phyloP scores from a whole-genome alignment of 2,888 invertebrate species.

The Baronia brevicornis region DNA sequence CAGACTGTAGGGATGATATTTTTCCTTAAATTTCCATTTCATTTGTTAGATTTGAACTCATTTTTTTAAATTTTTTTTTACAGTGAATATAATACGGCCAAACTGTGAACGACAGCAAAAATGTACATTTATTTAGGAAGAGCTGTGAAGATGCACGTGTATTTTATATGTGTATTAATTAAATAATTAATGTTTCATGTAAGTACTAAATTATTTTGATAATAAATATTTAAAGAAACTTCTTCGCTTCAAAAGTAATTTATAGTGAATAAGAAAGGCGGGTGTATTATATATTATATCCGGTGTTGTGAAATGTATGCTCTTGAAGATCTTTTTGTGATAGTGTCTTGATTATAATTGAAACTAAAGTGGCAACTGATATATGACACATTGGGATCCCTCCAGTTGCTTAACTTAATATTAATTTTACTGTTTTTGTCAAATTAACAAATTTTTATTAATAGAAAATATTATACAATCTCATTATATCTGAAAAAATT shows the following conservation, averaged over 20 bases:
- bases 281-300: conserved; percentile 52
- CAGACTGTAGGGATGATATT: too few species aligned
- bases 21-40: too few species aligned
- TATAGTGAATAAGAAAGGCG: conserved; percentile 46
- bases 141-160: conserved; percentile 63
- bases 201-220: conserved; percentile 74
- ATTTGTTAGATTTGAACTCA: too few species aligned
- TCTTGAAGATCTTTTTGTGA: conserved; percentile 46
- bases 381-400: too few species aligned
- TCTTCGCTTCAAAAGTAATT: conserved; percentile 57
- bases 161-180: conserved; percentile 52
- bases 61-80: conserved; percentile 4
- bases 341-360: conserved; percentile 6
- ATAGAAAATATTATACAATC: too few species aligned
- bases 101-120: conserved; percentile 1
- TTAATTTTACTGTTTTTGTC: too few species aligned
- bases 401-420: too few species aligned
- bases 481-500: too few species aligned
- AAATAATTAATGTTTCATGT: conserved; percentile 48
- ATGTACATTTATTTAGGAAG: conserved; percentile 27
- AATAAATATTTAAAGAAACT: conserved; percentile 63
- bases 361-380: too few species aligned
- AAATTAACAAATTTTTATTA: too few species aligned
- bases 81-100: conserved; percentile 9
- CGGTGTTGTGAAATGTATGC: conserved; percentile 33